These are phyloP conservation scores for Syngnathus typhle DNA, from an alignment of 2,113 vertebrate genomes.

Conservation along the genomic window DNA sequence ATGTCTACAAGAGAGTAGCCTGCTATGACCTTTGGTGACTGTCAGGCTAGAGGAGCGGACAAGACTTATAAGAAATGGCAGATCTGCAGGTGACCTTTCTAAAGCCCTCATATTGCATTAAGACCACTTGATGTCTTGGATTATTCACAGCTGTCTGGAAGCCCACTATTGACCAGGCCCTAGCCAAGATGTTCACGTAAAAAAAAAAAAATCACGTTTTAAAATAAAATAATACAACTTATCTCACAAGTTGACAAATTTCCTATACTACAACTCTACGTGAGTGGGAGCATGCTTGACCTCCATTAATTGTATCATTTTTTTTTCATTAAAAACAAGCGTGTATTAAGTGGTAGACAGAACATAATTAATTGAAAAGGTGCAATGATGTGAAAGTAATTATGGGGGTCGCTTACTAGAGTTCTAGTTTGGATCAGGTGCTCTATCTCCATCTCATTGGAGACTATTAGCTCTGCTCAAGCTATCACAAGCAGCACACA, in stretches of 20 bases:
- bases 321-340: background rate
- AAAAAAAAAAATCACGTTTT: slow-evolving; percentile 12
- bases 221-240: slow-evolving; percentile 8
- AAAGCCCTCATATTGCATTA: slow-evolving; percentile 60
- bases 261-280: too few relatives aligned
- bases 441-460: slow-evolving; percentile 41
- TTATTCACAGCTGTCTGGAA: slow-evolving; percentile 55
- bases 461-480: slow-evolving; percentile 30
- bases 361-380: slow-evolving; percentile 10
- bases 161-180: slow-evolving; percentile 24
- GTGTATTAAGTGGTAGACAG: slow-evolving; percentile 12
- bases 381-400: slow-evolving; percentile 36
- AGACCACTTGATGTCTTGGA: slow-evolving; percentile 62
- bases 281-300: too few relatives aligned
- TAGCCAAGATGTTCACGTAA: slow-evolving; percentile 15
- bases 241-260: too few relatives aligned
- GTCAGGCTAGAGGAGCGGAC: slow-evolving; percentile 44
- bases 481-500: slow-evolving; percentile 40
- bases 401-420: slow-evolving; percentile 37
- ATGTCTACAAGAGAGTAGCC: slow-evolving; percentile 48
- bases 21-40: slow-evolving; percentile 64
- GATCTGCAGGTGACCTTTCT: slow-evolving; percentile 64
- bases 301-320: background rate
- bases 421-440: slow-evolving; percentile 50
- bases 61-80: slow-evolving; percentile 63